Percentiles rank a stretch among this genome's conserved stretches.
These are phyloP conservation scores for Steinernema carpocapsae DNA, from an alignment of 2,888 invertebrate species.

Conservation along the genomic window DNA sequence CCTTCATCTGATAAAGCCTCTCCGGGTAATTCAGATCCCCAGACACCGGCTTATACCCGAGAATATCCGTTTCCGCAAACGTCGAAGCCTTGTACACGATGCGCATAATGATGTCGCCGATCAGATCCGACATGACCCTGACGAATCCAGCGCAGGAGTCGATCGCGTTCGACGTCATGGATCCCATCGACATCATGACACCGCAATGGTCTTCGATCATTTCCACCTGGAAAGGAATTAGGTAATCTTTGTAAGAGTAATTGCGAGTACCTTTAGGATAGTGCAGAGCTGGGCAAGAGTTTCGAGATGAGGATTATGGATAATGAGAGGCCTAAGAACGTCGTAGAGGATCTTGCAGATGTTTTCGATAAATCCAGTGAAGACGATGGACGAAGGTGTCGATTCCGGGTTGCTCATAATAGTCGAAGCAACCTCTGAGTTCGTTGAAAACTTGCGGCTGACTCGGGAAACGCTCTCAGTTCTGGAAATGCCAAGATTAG, in stretches of 20 bases:
- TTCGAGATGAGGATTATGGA: conserved; percentile 95
- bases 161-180: conserved; percentile 38
- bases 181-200: conserved; percentile 36
- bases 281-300: conserved; percentile 94
- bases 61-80: conserved; percentile 88
- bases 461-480: conserved; percentile 15
- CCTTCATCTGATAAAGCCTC: conserved; percentile 95
- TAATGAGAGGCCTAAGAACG: conserved; percentile 86
- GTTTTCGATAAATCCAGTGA: conserved; percentile 57
- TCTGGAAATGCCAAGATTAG: conserved; percentile 2
- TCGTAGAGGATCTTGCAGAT: conserved; percentile 77
- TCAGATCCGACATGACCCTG: conserved; percentile 63
- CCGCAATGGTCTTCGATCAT: conserved; percentile 68
- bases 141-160: conserved; percentile 67
- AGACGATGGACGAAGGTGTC: neutral
- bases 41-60: conserved; percentile 80
- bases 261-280: conserved; percentile 78
- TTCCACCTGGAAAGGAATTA: conserved; percentile 73
- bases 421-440: neutral
- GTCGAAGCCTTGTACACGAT: conserved; percentile 80
- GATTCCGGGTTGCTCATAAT: conserved; percentile 21
- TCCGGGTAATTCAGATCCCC: conserved; percentile 98
- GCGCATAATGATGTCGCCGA: conserved; percentile 87
- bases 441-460: conserved; percentile 12
- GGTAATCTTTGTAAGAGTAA: neutral